These are phyloP conservation scores for Chrysomallon squamiferum DNA, from an alignment of 1,140 invertebrate genomes.

Conservation along the genomic window DNA sequence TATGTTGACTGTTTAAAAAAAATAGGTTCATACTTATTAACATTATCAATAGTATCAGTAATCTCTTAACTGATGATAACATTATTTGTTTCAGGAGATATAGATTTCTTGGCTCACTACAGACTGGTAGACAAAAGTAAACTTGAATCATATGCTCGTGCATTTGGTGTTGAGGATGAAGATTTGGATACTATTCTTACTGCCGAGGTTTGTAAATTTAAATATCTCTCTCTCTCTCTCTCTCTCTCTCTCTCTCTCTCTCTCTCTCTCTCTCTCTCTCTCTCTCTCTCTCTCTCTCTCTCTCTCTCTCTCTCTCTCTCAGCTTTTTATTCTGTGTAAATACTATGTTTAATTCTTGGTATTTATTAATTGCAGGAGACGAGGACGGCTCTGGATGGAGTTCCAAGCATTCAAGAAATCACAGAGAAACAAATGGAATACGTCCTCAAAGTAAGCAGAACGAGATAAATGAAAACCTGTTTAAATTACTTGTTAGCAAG, in stretches of 20 bases:
- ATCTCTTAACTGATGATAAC: too few relatives aligned
- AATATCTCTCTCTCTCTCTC: too few relatives aligned
- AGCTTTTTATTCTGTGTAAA: too few relatives aligned
- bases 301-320: too few relatives aligned
- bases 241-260: too few relatives aligned
- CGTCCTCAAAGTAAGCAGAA: conserved; percentile 48
- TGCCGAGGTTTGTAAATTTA: conserved; percentile 32
- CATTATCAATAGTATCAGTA: too few relatives aligned
- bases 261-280: neutral
- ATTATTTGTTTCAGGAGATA: conserved; percentile 45
- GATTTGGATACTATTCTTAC: conserved; percentile 56
- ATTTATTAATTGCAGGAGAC: conserved; percentile 39
- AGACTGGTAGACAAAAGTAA: conserved; percentile 56
- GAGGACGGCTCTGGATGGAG: conserved; percentile 50
- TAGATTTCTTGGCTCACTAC: conserved; percentile 60
- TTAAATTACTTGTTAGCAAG: too few relatives aligned
- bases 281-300: neutral
- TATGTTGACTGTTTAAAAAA: too few relatives aligned
- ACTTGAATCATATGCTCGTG: conserved; percentile 56
- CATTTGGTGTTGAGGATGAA: conserved; percentile 62
- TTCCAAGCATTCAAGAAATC: conserved; percentile 48
- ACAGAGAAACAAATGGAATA: conserved; percentile 59
- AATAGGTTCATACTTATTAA: too few relatives aligned
- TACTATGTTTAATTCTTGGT: too few relatives aligned
- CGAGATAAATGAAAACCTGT: too few relatives aligned